These are phyloP conservation scores for Agapornis roseicollis DNA, from an alignment of 2,113 vertebrate species.

Conservation along the genomic window DNA sequence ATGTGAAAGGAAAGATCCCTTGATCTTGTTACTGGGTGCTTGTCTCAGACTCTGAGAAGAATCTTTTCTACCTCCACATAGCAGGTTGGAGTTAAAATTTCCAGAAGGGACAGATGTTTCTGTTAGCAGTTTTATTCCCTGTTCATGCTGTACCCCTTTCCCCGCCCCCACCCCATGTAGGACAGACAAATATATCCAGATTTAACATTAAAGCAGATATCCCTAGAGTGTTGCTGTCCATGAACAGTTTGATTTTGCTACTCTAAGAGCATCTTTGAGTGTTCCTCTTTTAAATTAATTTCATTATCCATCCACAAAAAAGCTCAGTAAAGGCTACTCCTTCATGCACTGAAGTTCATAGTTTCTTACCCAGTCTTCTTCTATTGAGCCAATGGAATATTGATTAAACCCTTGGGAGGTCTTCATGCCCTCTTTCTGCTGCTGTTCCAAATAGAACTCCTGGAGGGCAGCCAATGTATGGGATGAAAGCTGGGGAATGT, in stretches of 20 bases:
- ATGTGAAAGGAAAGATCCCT: background rate
- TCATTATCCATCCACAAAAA: background rate
- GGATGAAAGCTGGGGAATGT: slow-evolving; percentile 83
- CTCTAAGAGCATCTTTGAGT: background rate
- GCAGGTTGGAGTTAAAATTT: background rate
- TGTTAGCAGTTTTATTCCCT: background rate
- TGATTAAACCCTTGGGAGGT: slow-evolving; percentile 37
- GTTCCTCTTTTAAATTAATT: background rate
- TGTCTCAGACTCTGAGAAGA: background rate
- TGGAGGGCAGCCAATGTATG: slow-evolving; percentile 86
- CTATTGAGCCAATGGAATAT: slow-evolving; percentile 81
- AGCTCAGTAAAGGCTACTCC: background rate
- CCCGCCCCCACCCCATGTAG: rapidly evolving
- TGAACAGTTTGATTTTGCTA: background rate
- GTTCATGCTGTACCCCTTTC: background rate
- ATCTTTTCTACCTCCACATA: background rate
- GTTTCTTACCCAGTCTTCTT: slow-evolving; percentile 91
- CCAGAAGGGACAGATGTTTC: background rate
- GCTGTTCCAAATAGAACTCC: slow-evolving; percentile 87
- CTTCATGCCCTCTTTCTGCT: slow-evolving; percentile 48
- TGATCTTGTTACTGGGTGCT: background rate
- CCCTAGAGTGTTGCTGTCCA: background rate
- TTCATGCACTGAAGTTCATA: background rate
- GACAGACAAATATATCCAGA: background rate
- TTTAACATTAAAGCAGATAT: background rate